A percentile compares a stretch with the other conserved stretches of the same genome.
Evolutionary conservation across 2,113 vertebrate genomes (phyloP).

Genomic region (Oxyruncus cristatus): DNA sequence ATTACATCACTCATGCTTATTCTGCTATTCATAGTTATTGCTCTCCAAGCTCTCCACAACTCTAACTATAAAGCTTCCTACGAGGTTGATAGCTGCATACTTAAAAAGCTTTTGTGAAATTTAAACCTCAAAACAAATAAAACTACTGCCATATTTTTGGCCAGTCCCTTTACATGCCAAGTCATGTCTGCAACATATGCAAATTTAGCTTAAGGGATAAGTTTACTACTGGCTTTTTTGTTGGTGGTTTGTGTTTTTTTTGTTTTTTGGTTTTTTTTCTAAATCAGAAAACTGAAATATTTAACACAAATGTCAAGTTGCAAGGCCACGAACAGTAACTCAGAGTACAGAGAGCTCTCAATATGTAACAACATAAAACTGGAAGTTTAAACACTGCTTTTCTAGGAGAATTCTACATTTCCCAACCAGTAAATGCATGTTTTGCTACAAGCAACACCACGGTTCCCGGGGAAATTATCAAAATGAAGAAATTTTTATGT

Average conservation of each 20-base stretch:
- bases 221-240: background rate
- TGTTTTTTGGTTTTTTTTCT: background rate
- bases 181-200: background rate
- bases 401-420: background rate
- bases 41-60: background rate
- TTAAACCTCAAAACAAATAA: constrained; percentile 34
- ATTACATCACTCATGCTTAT: background rate
- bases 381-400: background rate
- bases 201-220: background rate
- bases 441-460: background rate
- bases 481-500: background rate
- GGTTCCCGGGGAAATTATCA: background rate
- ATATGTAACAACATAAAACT: background rate
- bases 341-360: background rate
- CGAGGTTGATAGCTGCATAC: background rate
- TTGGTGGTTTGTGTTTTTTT: background rate
- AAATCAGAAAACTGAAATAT: background rate
- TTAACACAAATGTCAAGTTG: background rate
- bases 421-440: background rate
- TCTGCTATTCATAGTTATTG: background rate
- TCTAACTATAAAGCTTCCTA: background rate
- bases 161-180: background rate
- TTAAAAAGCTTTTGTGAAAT: constrained; percentile 31
- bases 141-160: constrained; percentile 5
- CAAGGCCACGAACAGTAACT: background rate